phyloP scores from a whole-genome alignment of 2,888 invertebrate species.

The Geophilus truncorum region DNA sequence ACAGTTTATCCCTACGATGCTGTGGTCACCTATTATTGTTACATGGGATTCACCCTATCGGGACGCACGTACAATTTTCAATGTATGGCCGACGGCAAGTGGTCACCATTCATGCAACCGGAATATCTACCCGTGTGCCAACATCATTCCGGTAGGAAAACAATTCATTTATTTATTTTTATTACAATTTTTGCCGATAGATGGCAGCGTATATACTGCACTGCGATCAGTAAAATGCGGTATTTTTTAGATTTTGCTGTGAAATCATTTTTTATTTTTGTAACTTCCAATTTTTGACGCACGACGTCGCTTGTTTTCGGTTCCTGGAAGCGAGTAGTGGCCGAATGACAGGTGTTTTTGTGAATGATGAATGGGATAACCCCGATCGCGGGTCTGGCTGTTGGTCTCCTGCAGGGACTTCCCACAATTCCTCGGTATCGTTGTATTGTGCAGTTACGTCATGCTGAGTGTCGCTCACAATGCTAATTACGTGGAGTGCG shows the following conservation, averaged over 20 bases:
- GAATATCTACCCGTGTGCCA: constrained; percentile 8
- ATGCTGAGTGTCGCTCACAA: not conserved
- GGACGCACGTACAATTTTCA: not conserved
- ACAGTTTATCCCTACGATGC: not conserved
- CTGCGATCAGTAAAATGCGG: no score
- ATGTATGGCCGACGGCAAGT: constrained; percentile 21
- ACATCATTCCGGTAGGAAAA: not conserved
- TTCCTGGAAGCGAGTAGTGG: no score
- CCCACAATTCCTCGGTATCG: not conserved
- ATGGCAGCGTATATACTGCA: not conserved
- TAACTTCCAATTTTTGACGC: no score
- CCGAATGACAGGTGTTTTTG: not conserved
- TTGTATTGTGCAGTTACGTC: not conserved
- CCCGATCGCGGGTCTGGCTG: not conserved
- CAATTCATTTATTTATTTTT: no score
- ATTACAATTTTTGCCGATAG: no score
- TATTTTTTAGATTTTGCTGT: no score
- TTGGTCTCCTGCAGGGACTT: not conserved
- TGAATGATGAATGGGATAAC: not conserved
- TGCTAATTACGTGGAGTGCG: not conserved
- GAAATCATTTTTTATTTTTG: no score
- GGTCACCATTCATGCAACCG: not conserved
- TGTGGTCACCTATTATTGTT: not conserved
- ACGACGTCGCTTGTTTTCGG: no score
- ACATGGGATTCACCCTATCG: not conserved